Evolutionary conservation across 2,113 vertebrate genomes (phyloP).

Genomic region (Planiliza haematocheilus): DNA sequence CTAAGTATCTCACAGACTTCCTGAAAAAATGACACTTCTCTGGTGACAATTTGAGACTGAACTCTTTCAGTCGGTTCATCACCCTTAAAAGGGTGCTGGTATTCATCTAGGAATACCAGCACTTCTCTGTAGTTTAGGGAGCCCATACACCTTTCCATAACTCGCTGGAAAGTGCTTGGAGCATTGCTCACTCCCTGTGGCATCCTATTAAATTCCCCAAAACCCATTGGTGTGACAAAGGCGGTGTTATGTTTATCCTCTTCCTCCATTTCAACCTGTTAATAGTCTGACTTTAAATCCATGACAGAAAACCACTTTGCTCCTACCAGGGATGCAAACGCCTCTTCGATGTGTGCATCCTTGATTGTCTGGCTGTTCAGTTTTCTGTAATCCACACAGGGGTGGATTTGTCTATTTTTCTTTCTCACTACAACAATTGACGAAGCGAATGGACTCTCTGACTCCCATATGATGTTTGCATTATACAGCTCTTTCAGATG

Average conservation of each 20-base stretch:
- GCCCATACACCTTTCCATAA: constrained; percentile 10
- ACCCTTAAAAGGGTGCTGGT: neutral
- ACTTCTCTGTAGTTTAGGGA: neutral
- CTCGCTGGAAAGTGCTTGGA: neutral
- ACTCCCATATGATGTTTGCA: neutral
- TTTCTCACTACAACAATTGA: neutral
- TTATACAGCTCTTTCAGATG: neutral
- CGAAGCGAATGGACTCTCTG: neutral
- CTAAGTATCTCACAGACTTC: neutral
- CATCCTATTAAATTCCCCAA: constrained; percentile 6
- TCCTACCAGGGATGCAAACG: neutral
- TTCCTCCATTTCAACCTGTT: neutral
- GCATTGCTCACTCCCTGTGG: no score
- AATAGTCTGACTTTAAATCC: constrained; percentile 10
- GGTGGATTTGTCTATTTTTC: neutral
- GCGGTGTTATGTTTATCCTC: constrained; percentile 3
- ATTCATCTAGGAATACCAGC: neutral
- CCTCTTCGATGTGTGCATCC: neutral
- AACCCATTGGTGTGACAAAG: neutral
- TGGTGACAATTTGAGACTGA: neutral
- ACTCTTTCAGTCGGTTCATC: neutral
- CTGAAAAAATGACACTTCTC: neutral
- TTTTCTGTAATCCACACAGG: neutral
- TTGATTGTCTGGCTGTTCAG: neutral
- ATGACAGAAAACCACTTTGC: constrained; percentile 1